Conservation (phyloP, 2,797 vertebrate species). For the Macrochelys suwanniensis region DNA sequence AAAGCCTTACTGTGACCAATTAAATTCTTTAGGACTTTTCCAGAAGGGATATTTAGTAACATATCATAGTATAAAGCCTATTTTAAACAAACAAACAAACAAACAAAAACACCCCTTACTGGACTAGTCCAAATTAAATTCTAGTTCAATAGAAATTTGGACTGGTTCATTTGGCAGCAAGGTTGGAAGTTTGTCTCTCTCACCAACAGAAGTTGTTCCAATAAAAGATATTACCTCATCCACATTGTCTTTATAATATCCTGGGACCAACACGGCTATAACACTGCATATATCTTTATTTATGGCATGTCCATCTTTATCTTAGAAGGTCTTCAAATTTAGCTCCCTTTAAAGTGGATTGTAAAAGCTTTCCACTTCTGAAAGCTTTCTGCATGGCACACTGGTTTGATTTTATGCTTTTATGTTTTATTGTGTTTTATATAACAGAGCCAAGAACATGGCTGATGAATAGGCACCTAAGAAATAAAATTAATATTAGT, state of each 20-base stretch:
- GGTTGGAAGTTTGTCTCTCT: not conserved
- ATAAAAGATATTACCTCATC: not conserved
- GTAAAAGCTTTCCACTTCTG: not conserved
- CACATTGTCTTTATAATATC: not conserved
- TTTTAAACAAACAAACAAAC: not conserved
- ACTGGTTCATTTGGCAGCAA: not conserved
- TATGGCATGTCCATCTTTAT: not conserved
- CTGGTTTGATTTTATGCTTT: not conserved
- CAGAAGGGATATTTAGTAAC: not conserved
- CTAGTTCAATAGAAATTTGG: not conserved
- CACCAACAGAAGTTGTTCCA: not conserved
- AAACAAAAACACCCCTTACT: not conserved
- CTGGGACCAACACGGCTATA: not conserved
- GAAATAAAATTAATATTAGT: not conserved
- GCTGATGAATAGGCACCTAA: not conserved
- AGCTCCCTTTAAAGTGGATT: not conserved
- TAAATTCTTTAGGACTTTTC: not conserved
- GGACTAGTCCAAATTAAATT: not conserved
- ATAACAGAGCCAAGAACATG: not conserved
- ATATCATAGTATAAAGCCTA: not conserved
- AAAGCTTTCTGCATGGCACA: not conserved
- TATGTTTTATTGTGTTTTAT: not conserved
- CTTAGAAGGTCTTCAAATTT: not conserved
- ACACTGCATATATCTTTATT: not conserved
- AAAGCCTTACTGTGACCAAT: rapidly evolving